Conservation (phyloP, 2,113 vertebrate genomes). For the Leptosomus discolor region DNA sequence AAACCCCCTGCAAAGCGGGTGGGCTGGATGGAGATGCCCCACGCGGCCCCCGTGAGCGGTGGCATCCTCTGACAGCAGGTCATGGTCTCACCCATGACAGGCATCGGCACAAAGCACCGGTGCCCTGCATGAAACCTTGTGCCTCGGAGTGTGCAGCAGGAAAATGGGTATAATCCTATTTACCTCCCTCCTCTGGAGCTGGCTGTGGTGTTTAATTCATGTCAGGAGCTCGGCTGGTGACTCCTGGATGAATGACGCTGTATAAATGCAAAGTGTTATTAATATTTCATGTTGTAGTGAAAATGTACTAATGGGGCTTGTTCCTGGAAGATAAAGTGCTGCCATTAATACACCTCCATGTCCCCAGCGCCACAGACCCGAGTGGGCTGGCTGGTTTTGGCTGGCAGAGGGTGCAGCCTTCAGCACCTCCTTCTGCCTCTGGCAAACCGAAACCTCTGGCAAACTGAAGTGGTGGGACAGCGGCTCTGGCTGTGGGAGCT, state of each 20-base stretch:
- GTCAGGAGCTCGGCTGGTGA: constrained; percentile 19
- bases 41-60: too few species aligned
- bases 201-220: constrained; percentile 20
- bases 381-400: neutral
- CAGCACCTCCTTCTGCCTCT: neutral
- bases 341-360: neutral
- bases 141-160: neutral
- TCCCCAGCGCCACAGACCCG: neutral
- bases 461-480: fast-evolving
- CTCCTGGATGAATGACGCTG: constrained; percentile 49
- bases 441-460: neutral
- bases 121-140: neutral
- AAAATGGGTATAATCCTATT: neutral
- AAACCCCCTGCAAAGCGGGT: neutral
- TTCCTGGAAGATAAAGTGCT: constrained; percentile 48
- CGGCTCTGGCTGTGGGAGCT: neutral
- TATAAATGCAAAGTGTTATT: constrained; percentile 63
- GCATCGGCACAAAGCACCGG: neutral
- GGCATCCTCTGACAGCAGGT: fast-evolving
- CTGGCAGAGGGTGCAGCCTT: neutral
- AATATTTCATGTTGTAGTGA: constrained; percentile 66
- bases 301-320: constrained; percentile 56
- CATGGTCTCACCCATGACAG: neutral
- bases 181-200: neutral
- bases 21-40: too few species aligned